A percentile compares a stretch with the other conserved stretches of the same genome.
phyloP scores from a whole-genome alignment of 2,113 vertebrate species.

The Oceanodroma tethys region DNA sequence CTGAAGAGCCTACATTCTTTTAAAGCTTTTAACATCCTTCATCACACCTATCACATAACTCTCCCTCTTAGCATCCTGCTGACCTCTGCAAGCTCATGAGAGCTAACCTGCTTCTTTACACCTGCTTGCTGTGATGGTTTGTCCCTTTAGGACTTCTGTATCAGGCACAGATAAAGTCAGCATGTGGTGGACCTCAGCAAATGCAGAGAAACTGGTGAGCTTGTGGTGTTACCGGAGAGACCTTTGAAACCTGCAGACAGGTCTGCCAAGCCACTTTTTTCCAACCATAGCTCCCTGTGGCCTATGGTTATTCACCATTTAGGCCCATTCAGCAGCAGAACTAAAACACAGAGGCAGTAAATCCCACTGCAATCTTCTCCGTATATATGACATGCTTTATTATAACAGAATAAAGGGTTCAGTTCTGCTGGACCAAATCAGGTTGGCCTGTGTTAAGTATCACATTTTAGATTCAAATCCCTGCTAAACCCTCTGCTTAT shows the following conservation, averaged over 20 bases:
- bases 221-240: not conserved
- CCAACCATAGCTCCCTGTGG: not conserved
- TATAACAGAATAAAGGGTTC: slow-evolving; percentile 68
- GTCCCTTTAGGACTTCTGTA: not conserved
- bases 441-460: slow-evolving; percentile 61
- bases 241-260: not conserved
- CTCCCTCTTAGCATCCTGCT: not conserved
- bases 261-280: not conserved
- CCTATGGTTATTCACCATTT: not conserved
- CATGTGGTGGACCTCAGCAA: not conserved
- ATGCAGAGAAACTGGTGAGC: not conserved
- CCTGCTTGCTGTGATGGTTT: not conserved
- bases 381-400: slow-evolving; percentile 64
- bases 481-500: slow-evolving; percentile 69
- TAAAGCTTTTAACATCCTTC: slow-evolving; percentile 3
- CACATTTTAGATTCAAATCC: slow-evolving; percentile 78
- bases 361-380: slow-evolving; percentile 50
- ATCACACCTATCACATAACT: not conserved
- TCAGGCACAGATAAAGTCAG: not conserved
- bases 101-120: not conserved
- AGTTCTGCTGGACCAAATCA: slow-evolving; percentile 75
- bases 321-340: slow-evolving; percentile 31
- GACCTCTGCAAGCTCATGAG: not conserved
- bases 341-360: slow-evolving; percentile 61
- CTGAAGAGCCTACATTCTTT: not conserved